A percentile compares a stretch with the other conserved stretches of the same genome.
These are phyloP conservation scores for Cyprinodon variegatus DNA, from an alignment of 2,113 vertebrate species.

Conservation along the genomic window DNA sequence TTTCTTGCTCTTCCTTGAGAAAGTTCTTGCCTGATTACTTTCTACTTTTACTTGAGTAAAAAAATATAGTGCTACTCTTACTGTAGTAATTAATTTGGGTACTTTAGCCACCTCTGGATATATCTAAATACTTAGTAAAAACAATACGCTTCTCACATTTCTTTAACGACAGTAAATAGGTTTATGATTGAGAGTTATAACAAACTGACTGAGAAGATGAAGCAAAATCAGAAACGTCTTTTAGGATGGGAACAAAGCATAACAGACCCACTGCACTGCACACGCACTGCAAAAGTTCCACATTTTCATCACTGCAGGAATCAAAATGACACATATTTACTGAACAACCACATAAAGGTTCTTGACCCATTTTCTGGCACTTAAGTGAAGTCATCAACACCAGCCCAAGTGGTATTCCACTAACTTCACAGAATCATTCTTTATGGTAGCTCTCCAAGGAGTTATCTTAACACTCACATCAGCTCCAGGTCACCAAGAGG, in stretches of 20 bases:
- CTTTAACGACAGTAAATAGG: not conserved
- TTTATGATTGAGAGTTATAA: not conserved
- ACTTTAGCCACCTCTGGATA: too few relatives aligned
- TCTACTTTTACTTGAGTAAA: too few relatives aligned
- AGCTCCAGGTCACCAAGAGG: constrained; percentile 64
- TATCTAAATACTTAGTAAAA: not conserved
- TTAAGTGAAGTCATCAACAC: constrained; percentile 24
- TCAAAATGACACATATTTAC: constrained; percentile 12
- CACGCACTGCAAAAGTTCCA: constrained; percentile 24
- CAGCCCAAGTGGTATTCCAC: constrained; percentile 16
- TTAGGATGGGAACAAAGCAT: constrained; percentile 50
- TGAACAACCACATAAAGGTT: constrained; percentile 1
- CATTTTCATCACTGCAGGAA: constrained; percentile 10
- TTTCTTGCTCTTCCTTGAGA: too few relatives aligned
- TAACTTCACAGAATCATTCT: constrained; percentile 34
- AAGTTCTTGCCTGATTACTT: too few relatives aligned
- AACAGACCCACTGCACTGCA: constrained; percentile 43
- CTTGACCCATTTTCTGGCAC: constrained; percentile 46
- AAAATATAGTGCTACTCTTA: too few relatives aligned
- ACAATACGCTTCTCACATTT: not conserved
- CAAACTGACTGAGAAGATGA: not conserved
- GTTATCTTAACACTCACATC: constrained; percentile 58
- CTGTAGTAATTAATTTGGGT: too few relatives aligned
- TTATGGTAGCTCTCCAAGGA: constrained; percentile 37
- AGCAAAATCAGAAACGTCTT: not conserved